phyloP scores from a whole-genome alignment of 2,797 vertebrate genomes.

The Phoxinus dragarum region DNA sequence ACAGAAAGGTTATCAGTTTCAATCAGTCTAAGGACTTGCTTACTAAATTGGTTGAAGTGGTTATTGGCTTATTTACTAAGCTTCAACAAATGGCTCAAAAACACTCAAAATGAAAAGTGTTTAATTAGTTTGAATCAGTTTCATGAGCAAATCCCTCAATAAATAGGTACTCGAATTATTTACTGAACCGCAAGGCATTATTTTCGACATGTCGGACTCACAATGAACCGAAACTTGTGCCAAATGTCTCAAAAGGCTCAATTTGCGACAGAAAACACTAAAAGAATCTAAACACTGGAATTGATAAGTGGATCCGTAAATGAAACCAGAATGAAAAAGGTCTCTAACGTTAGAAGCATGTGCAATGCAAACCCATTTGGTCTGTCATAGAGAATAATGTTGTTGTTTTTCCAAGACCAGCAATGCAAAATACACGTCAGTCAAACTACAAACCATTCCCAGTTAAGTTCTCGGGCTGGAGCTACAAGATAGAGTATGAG shows the following conservation, averaged over 20 bases:
- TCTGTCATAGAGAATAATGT: not conserved
- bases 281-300: not conserved
- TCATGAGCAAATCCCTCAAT: not conserved
- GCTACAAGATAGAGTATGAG: not conserved
- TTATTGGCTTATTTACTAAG: not conserved
- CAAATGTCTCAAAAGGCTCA: not conserved
- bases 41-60: not conserved
- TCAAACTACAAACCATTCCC: not conserved
- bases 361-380: not conserved
- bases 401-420: conserved; percentile 3
- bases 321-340: not conserved
- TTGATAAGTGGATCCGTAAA: not conserved
- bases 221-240: not conserved
- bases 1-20: not conserved
- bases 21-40: not conserved
- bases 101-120: not conserved
- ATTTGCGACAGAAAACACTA: not conserved
- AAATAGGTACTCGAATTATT: not conserved
- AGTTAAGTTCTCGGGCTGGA: conserved; percentile 1
- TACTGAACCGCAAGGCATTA: not conserved
- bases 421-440: not conserved
- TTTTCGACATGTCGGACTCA: not conserved
- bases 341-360: not conserved
- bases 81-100: not conserved
- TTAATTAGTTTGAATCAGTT: not conserved